Conservation (phyloP, 2,797 vertebrate genomes). For the Melanotaenia trifasciata region DNA sequence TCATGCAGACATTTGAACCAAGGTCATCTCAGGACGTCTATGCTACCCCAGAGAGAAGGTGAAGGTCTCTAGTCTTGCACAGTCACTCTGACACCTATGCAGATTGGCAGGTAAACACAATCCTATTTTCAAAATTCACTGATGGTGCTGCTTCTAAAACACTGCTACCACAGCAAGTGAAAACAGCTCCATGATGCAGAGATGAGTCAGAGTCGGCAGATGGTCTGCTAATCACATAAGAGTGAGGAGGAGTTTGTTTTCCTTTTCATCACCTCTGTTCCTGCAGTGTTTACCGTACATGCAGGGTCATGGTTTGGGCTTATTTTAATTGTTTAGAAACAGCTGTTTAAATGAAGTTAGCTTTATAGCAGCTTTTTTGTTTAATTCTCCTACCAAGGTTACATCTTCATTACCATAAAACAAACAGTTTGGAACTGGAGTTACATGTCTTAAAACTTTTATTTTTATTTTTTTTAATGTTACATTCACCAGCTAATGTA, state of each 20-base stretch:
- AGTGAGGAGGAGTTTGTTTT: slow-evolving; percentile 7
- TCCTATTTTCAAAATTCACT: slow-evolving; percentile 36
- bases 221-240: slow-evolving; percentile 27
- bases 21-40: slow-evolving; percentile 29
- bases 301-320: neutral
- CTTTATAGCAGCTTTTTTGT: neutral
- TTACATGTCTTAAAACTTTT: neutral
- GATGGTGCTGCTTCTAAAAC: slow-evolving; percentile 32
- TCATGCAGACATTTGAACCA: slow-evolving; percentile 18
- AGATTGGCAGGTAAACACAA: slow-evolving; percentile 21
- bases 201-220: slow-evolving; percentile 59
- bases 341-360: neutral
- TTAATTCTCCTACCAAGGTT: neutral
- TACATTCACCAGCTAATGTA: neutral
- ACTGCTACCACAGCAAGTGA: slow-evolving; percentile 28
- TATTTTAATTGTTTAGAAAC: neutral
- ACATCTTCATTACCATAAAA: neutral
- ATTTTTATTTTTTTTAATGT: neutral
- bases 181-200: slow-evolving; percentile 41
- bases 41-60: slow-evolving; percentile 16
- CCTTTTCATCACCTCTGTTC: slow-evolving; percentile 5
- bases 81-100: slow-evolving; percentile 31
- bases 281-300: neutral
- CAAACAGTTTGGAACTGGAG: neutral
- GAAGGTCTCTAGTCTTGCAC: slow-evolving; percentile 11